phyloP scores from a whole-genome alignment of 2,888 invertebrate species.

The Orthosia incerta region DNA sequence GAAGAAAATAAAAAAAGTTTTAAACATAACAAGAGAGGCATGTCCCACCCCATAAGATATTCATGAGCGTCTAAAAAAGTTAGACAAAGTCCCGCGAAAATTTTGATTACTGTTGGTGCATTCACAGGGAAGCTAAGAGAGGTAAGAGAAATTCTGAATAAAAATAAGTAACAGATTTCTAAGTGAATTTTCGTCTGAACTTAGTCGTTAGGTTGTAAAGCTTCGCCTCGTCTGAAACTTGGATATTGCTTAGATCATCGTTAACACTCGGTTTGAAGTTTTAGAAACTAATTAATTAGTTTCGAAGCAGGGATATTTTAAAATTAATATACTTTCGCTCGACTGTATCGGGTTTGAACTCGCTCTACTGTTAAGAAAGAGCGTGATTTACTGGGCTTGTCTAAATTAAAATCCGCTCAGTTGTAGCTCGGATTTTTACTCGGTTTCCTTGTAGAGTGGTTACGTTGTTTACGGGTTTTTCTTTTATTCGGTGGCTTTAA shows the following conservation, averaged over 20 bases:
- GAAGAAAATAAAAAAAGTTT: constrained; percentile 87
- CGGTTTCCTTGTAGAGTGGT: constrained; percentile 30
- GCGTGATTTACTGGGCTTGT: constrained; percentile 66
- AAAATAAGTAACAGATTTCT: constrained; percentile 62
- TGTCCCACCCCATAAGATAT: constrained; percentile 84
- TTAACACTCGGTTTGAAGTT: constrained; percentile 78
- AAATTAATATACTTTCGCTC: constrained; percentile 75
- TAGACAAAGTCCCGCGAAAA: constrained; percentile 74
- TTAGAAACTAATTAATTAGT: constrained; percentile 82
- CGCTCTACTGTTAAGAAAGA: constrained; percentile 65
- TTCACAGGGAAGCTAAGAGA: constrained; percentile 58
- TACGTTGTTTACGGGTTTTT: constrained; percentile 32
- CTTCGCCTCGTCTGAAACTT: constrained; percentile 69
- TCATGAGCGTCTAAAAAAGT: constrained; percentile 84
- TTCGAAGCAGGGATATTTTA: constrained; percentile 74
- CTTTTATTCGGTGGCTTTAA: constrained; percentile 43
- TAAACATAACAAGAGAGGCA: constrained; percentile 88
- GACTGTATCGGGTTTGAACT: constrained; percentile 66
- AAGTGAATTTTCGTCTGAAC: constrained; percentile 63
- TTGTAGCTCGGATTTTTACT: constrained; percentile 42
- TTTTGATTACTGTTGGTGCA: constrained; percentile 82
- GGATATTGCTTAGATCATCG: constrained; percentile 82
- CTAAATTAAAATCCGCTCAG: constrained; percentile 52
- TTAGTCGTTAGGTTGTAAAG: constrained; percentile 67
- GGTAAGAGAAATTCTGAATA: constrained; percentile 52